Evolutionary conservation across 1,140 invertebrate species (phyloP), one percentile per base, ranked within the genome.

Genomic region (Hyles euphorbiae): DNA sequence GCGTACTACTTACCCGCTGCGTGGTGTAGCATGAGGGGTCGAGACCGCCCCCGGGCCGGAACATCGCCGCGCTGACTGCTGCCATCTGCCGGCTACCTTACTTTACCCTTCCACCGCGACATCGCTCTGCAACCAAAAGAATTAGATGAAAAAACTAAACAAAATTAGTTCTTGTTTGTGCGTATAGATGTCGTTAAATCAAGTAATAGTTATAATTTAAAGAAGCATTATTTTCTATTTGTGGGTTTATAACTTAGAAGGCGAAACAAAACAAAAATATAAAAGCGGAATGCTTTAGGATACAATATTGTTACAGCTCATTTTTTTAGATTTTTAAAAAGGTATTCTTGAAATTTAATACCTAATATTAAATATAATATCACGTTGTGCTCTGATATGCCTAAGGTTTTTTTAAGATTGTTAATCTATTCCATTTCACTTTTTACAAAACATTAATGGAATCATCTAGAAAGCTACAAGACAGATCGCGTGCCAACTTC

Each of bases 21-120:
- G 81, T 73, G 56, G 72, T 76, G 70, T 83, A 86, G 74, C 79
- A 81, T 60, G 81, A 81, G 74, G 82, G 81, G 74, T 86, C 83
- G 63, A 82, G 72, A 65, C 73, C 74, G 74, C 78, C 83, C 83
- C 85, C 84, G 57, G 85, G 83, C 68, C 85, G 85, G 72, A 80
- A 86, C 85, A 88, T 88, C 78, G 84, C 84, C 85, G 85, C 73
- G 68, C 82, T 84, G 44, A 80, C 85, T 81, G 80, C 83, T 85
- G 85, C 85, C 85, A 88, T 88, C 85, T 88, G 82, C 75, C 72
- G 72, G 83, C 85, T 88, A 88, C 82, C 85, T 88, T 71, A 86
- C 75, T 70, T 76, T 85, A 50, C 83, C 85, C 74, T 88, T 88
- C 85, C 85, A 86, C 74, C 85, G 81, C 76, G 81, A 79, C 85